Conservation (phyloP, 2,797 vertebrate species). For the Ceyx erithaca region DNA sequence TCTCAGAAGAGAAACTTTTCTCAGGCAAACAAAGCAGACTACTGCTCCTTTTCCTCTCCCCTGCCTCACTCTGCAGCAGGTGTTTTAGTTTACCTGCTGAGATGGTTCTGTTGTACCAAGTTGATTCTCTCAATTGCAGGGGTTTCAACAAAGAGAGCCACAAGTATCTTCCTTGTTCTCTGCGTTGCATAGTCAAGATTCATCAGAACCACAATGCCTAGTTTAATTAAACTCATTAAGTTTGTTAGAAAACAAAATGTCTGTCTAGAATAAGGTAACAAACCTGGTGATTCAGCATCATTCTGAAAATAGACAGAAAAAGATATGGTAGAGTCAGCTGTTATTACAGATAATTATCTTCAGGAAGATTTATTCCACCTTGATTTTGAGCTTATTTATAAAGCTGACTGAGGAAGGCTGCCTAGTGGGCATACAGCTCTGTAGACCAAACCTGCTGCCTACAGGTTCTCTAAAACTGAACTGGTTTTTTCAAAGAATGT, state of each 20-base stretch:
- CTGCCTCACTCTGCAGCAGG: not conserved
- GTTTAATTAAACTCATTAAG: not conserved
- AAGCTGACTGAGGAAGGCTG: not conserved
- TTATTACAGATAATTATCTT: not conserved
- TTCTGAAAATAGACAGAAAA: not conserved
- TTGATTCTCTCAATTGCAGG: not conserved
- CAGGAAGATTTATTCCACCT: not conserved
- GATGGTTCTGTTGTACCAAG: not conserved
- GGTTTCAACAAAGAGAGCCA: not conserved
- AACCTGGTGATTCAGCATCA: not conserved
- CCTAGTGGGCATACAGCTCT: not conserved
- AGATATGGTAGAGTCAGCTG: not conserved
- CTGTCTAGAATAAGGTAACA: not conserved
- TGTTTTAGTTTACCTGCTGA: not conserved
- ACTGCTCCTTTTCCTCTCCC: not conserved
- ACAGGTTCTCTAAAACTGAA: not conserved
- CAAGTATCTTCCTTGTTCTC: not conserved
- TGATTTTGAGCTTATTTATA: not conserved
- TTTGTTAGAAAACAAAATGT: not conserved
- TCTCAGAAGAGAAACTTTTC: not conserved
- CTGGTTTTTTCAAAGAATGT: not conserved
- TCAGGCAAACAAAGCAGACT: not conserved
- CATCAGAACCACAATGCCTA: not conserved
- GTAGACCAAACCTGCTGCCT: not conserved
- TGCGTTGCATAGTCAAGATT: not conserved